Conservation (phyloP, 30 jellyfish, hydroid and myxozoan species). For the Euphysa ruthae region DNA sequence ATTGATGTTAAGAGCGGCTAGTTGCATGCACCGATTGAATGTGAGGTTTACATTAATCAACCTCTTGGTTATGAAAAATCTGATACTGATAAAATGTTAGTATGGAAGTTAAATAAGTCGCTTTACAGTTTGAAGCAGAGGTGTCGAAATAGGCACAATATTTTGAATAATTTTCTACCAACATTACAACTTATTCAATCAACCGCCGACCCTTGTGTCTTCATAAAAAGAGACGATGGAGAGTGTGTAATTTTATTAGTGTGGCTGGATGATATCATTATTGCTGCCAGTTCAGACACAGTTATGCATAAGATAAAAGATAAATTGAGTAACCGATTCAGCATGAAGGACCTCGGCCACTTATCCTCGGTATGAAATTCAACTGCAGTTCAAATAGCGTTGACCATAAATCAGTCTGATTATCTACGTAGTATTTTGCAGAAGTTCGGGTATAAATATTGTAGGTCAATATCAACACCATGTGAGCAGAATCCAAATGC, state of each 20-base stretch:
- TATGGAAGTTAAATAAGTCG: constrained; percentile 3
- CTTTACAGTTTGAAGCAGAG: too few relatives aligned
- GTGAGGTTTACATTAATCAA: background rate
- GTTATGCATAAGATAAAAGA: too few relatives aligned
- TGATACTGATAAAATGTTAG: background rate
- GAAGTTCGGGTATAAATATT: background rate
- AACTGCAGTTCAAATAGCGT: background rate
- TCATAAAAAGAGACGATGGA: too few relatives aligned
- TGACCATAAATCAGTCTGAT: background rate
- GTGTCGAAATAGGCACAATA: too few relatives aligned
- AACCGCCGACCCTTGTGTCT: too few relatives aligned
- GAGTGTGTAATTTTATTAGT: too few relatives aligned
- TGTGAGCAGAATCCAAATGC: constrained; percentile 1
- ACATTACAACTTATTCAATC: too few relatives aligned
- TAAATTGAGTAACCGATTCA: background rate
- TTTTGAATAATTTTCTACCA: too few relatives aligned
- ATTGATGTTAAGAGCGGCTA: background rate
- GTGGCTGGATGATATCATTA: too few relatives aligned
- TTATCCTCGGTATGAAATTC: background rate
- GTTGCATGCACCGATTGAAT: background rate
- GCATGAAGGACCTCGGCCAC: background rate
- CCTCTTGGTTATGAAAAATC: constrained; percentile 5
- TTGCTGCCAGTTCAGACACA: too few relatives aligned
- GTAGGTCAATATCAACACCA: background rate
- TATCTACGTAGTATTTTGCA: background rate